Evolutionary conservation across 2,113 vertebrate genomes (phyloP).

Genomic region (Bothrops jararaca): DNA sequence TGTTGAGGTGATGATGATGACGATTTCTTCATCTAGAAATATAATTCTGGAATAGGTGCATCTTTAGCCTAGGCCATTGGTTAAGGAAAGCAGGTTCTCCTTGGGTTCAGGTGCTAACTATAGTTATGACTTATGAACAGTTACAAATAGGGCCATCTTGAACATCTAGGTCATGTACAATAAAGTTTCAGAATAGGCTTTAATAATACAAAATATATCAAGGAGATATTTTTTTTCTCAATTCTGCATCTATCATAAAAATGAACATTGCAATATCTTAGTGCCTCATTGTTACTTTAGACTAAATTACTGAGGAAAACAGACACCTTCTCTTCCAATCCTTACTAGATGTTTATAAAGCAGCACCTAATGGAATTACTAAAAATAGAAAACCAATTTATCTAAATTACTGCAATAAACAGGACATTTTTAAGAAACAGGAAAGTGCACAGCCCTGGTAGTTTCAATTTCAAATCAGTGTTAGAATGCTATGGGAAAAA

Average conservation of each 20-base stretch:
- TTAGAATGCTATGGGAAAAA: neutral
- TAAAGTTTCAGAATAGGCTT: neutral
- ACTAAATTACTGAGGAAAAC: neutral
- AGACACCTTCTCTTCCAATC: neutral
- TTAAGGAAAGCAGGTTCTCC: neutral
- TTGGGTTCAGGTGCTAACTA: neutral
- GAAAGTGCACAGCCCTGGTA: neutral
- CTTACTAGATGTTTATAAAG: constrained; percentile 9
- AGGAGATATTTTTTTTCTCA: neutral
- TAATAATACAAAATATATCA: neutral
- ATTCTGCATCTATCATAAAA: neutral
- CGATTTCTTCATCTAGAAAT: neutral
- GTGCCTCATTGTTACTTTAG: neutral
- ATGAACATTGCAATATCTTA: neutral
- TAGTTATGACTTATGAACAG: neutral
- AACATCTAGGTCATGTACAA: neutral
- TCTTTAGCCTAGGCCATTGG: neutral
- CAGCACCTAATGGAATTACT: neutral
- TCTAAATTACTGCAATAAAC: constrained; percentile 20
- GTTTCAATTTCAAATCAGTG: neutral
- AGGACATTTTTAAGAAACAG: constrained; percentile 5
- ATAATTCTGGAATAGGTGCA: neutral
- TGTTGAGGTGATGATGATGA: neutral
- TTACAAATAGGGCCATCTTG: neutral
- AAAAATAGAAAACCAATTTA: constrained; percentile 11